A percentile compares a stretch with the other conserved stretches of the same genome.
phyloP scores from a whole-genome alignment of 2,888 invertebrate species.

The Euproctis similis region DNA sequence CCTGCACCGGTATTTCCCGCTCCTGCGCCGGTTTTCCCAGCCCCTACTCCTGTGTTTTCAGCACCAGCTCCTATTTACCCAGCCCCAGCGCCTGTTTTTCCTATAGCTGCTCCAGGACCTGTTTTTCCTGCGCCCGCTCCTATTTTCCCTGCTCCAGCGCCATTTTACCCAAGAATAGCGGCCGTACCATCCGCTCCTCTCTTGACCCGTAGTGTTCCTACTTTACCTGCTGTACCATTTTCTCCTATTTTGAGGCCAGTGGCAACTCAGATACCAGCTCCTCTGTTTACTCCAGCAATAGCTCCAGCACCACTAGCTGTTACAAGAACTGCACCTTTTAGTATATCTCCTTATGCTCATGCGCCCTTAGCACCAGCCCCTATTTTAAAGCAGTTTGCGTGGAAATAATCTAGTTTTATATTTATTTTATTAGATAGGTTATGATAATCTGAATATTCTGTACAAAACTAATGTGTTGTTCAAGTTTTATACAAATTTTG shows the following conservation, averaged over 20 bases:
- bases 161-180: conserved; percentile 21
- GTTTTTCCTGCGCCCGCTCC: conserved; percentile 22
- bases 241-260: conserved; percentile 35
- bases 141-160: conserved; percentile 12
- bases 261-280: conserved; percentile 26
- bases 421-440: conserved; percentile 26
- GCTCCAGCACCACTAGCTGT: conserved; percentile 41
- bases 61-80: conserved; percentile 20
- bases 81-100: conserved; percentile 20
- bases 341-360: conserved; percentile 36
- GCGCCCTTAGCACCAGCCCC: conserved; percentile 39
- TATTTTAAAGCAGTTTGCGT: conserved; percentile 45
- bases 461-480: conserved; percentile 4
- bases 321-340: conserved; percentile 34
- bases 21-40: conserved; percentile 20
- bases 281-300: conserved; percentile 31
- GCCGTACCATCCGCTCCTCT: conserved; percentile 23
- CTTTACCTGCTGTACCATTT: conserved; percentile 36
- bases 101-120: conserved; percentile 11
- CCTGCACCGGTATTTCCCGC: conserved; percentile 21
- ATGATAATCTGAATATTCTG: no score
- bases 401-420: conserved; percentile 52
- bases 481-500: conserved; percentile 33
- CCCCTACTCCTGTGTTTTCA: conserved; percentile 24
- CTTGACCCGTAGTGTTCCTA: conserved; percentile 22